phyloP scores from a whole-genome alignment of 2,888 invertebrate species.

The Gibbula magus region DNA sequence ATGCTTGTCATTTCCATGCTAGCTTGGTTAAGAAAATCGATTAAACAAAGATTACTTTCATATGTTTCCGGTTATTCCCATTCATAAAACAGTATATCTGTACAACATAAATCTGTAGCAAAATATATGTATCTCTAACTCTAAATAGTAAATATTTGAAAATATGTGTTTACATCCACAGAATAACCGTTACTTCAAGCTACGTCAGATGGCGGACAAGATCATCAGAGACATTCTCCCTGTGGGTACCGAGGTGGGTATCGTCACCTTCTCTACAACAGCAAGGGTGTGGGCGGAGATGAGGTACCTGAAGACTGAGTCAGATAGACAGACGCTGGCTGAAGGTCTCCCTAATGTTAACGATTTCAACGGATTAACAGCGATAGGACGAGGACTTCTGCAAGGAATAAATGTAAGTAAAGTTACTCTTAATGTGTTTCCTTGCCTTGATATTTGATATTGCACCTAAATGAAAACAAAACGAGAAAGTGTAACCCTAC shows the following conservation, averaged over 20 bases:
- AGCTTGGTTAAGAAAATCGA: too few species aligned
- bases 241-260: background rate
- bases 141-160: too few species aligned
- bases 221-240: background rate
- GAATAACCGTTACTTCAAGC: conserved; percentile 1
- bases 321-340: background rate
- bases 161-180: background rate
- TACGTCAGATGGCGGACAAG: background rate
- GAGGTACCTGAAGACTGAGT: background rate
- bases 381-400: background rate
- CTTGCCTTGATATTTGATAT: too few species aligned
- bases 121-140: too few species aligned
- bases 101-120: too few species aligned
- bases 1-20: too few species aligned
- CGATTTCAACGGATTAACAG: background rate
- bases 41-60: too few species aligned
- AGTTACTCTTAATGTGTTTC: too few species aligned
- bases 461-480: too few species aligned
- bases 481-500: too few species aligned
- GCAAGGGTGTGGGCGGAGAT: background rate
- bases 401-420: background rate
- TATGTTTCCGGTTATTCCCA: too few species aligned
- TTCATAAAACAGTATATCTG: too few species aligned
- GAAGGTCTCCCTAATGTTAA: background rate
- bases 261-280: background rate